Percentiles rank a stretch among this genome's conserved stretches.
Conservation (phyloP, 1,140 invertebrate species). For the Drosophila orosa region DNA sequence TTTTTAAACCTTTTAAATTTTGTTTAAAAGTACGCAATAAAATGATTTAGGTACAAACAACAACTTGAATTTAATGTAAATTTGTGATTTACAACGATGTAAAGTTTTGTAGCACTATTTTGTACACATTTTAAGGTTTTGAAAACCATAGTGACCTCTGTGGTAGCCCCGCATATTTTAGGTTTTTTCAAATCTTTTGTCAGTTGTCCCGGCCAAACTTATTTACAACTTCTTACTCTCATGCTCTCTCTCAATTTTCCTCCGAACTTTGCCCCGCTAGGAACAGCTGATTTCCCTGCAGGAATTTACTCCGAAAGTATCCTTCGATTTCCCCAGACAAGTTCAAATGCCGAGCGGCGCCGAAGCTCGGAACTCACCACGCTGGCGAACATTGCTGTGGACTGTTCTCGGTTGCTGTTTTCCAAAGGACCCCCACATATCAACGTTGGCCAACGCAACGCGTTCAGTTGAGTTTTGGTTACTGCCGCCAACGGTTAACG, state of each 20-base stretch:
- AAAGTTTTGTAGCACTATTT: background rate
- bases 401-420: conserved; percentile 12
- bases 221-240: background rate
- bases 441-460: conserved; percentile 23
- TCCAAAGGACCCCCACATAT: conserved; percentile 28
- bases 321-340: conserved; percentile 24
- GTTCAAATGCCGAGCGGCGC: background rate
- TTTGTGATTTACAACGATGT: background rate
- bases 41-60: rapidly evolving
- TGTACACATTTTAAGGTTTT: background rate
- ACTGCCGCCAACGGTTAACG: conserved; percentile 74
- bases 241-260: background rate
- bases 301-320: conserved; percentile 70
- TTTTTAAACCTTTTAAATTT: too few species aligned
- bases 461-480: conserved; percentile 80
- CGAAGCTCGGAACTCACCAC: conserved; percentile 60
- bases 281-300: conserved; percentile 69
- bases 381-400: conserved; percentile 30
- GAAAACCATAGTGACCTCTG: background rate
- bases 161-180: background rate
- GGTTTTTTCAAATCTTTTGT: background rate
- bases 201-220: background rate
- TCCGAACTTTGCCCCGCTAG: conserved; percentile 8
- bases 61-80: background rate
- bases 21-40: too few species aligned